Base-by-base conservation (phyloP, 2,797 vertebrate species). In the Pseudotriccus pelzelni region DNA sequence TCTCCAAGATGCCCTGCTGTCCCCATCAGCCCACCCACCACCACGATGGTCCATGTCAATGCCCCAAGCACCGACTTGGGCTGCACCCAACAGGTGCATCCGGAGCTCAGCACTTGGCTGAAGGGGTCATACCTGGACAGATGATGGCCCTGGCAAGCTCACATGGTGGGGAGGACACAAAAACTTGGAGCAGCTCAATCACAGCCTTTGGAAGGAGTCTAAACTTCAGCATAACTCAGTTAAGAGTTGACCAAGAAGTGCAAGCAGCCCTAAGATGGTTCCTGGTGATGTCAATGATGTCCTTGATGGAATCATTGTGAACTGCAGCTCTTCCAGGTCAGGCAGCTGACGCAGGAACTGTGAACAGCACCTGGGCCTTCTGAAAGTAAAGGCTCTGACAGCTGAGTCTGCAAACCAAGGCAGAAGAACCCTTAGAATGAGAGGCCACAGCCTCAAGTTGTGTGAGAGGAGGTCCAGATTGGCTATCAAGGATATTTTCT, bases 31-130 rank as follows among this genome's bases (percentile, higher is more conserved):
- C 39, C 74, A 27, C 27, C n/a, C 39, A 63, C 25, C 34, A 14
- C 19, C 11, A 6, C n/a, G 36, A n/a, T 2, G 1, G 36, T 6
- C 23, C 43, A 30, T 2, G 1, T 17, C 5, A 2, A 44, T 34
- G 62, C 23, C 64, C 52, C 2, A 2, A n/a, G 20, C 69, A 23
- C n/a, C 0, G 0, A 6, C 28, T 12, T 16, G 2, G 47, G 28
- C 30, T 37, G 32, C 62, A 64, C 30, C 22, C 62, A 24, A 18
- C 11, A 18, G 30, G 30, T 44, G 41, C 15, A 32, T 23, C 59
- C 11, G 23, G 28, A 68, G 70, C 21, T 32, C 68, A 6, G 36
- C 3, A 22, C 39, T 44, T 4, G 62, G 37, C 53, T 43, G 47
- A 6, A 1, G 25, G 50, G 56, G 39, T 7, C 5, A 5, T 10